Conservation (phyloP, 1,140 invertebrate species). For the Nasonia giraulti region DNA sequence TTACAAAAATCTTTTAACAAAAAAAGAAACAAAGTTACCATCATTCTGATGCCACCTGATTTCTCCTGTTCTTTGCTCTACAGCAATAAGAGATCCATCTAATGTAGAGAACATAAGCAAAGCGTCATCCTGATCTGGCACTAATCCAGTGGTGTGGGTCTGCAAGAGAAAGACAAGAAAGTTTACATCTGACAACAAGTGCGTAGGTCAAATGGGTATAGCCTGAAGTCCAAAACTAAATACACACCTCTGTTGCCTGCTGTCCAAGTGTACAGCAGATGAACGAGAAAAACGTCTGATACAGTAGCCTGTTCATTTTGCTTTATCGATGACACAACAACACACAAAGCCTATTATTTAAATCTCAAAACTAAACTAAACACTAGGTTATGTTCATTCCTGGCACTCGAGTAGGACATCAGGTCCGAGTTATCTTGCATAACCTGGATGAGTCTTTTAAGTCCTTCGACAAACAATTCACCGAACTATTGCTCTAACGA, state of each 20-base stretch:
- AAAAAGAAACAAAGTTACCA: conserved; percentile 75
- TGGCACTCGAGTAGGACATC: conserved; percentile 17
- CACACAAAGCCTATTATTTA: background rate
- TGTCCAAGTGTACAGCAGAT: conserved; percentile 46
- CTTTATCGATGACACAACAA: background rate
- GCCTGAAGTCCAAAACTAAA: background rate
- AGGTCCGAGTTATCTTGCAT: background rate
- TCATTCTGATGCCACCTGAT: conserved; percentile 93
- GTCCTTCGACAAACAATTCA: background rate
- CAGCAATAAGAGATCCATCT: conserved; percentile 90
- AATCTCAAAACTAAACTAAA: background rate
- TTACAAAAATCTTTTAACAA: background rate
- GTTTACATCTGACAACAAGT: background rate
- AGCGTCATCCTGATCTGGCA: conserved; percentile 80
- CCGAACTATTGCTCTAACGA: background rate
- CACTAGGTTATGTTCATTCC: conserved; percentile 34
- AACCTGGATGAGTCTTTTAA: background rate
- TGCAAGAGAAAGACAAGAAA: conserved; percentile 48
- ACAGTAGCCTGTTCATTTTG: conserved; percentile 46
- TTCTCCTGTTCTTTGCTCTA: conserved; percentile 87
- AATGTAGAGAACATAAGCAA: conserved; percentile 92
- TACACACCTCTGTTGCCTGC: conserved; percentile 43
- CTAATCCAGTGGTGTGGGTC: conserved; percentile 77
- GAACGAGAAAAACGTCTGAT: conserved; percentile 35
- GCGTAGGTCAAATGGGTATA: background rate